A percentile compares a stretch with the other conserved stretches of the same genome.
Conservation (phyloP, 2,797 vertebrate genomes). For the Eurystomus glaucurus region DNA sequence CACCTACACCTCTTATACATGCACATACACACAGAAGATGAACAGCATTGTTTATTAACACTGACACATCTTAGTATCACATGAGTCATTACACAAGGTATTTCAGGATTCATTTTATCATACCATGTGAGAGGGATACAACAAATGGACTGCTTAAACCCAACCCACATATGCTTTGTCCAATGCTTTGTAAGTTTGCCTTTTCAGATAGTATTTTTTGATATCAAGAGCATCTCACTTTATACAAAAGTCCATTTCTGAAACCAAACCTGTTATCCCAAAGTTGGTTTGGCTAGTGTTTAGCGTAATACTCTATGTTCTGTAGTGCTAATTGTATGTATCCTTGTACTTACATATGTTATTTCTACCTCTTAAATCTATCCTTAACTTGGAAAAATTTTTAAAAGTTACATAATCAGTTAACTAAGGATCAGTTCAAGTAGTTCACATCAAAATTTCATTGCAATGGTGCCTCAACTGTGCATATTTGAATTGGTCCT, state of each 20-base stretch:
- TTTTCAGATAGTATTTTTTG: background rate
- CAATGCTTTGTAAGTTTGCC: background rate
- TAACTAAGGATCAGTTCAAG: background rate
- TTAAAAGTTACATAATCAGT: background rate
- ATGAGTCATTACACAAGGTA: slow-evolving; percentile 67
- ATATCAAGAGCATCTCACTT: background rate
- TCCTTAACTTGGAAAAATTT: background rate
- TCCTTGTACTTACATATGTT: background rate
- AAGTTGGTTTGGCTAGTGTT: background rate
- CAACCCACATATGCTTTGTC: background rate
- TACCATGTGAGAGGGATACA: background rate
- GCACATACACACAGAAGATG: slow-evolving; percentile 48
- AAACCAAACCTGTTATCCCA: background rate
- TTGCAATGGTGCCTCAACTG: background rate
- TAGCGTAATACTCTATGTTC: background rate
- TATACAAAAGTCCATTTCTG: background rate
- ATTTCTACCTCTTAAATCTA: background rate
- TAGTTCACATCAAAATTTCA: background rate
- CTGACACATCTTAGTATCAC: slow-evolving; percentile 53
- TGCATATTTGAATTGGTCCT: background rate
- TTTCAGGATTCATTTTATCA: slow-evolving; percentile 52
- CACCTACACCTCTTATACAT: slow-evolving; percentile 67
- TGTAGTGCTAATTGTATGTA: background rate
- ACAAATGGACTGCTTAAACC: slow-evolving; percentile 1
- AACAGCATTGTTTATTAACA: slow-evolving; percentile 67